These are phyloP conservation scores for Acrossocheilus fasciatus DNA, from an alignment of 2,797 vertebrate genomes.

Conservation along the genomic window DNA sequence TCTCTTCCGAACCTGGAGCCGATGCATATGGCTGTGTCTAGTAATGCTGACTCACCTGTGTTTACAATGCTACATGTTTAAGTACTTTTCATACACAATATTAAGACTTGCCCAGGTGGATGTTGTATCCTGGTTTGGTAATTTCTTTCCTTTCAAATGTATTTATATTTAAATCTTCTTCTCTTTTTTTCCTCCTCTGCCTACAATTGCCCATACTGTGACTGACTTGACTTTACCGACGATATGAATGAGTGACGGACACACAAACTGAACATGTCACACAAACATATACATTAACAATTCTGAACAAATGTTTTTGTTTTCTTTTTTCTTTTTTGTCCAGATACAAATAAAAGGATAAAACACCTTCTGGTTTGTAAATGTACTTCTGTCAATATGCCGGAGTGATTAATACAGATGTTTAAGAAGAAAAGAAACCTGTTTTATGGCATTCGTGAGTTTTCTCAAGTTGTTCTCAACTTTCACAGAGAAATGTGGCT, in stretches of 20 bases:
- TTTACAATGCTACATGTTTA: conserved; percentile 83
- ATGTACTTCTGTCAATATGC: conserved; percentile 63
- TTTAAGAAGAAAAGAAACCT: too few species aligned
- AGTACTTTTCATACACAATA: conserved; percentile 74
- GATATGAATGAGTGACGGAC: conserved; percentile 85
- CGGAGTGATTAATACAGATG: not conserved
- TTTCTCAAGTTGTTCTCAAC: not conserved
- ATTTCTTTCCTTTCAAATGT: conserved; percentile 74
- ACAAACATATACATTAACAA: conserved; percentile 80
- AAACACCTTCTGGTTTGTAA: conserved; percentile 69
- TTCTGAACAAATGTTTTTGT: conserved; percentile 74
- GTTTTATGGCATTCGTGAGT: not conserved
- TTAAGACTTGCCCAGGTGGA: conserved; percentile 72
- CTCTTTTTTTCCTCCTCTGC: conserved; percentile 72
- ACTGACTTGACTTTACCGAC: conserved; percentile 86
- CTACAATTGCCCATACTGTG: conserved; percentile 81
- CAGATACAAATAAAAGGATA: conserved; percentile 86
- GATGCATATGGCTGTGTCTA: conserved; percentile 67
- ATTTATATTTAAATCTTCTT: conserved; percentile 78
- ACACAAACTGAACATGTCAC: conserved; percentile 84
- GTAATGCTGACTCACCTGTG: conserved; percentile 74
- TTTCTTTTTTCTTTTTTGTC: conserved; percentile 79
- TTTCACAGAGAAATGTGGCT: not conserved
- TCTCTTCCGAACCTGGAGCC: conserved; percentile 71
- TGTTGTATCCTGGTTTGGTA: conserved; percentile 73